These are phyloP conservation scores for Tribolium freemani DNA, from an alignment of 2,888 invertebrate genomes.

Conservation along the genomic window DNA sequence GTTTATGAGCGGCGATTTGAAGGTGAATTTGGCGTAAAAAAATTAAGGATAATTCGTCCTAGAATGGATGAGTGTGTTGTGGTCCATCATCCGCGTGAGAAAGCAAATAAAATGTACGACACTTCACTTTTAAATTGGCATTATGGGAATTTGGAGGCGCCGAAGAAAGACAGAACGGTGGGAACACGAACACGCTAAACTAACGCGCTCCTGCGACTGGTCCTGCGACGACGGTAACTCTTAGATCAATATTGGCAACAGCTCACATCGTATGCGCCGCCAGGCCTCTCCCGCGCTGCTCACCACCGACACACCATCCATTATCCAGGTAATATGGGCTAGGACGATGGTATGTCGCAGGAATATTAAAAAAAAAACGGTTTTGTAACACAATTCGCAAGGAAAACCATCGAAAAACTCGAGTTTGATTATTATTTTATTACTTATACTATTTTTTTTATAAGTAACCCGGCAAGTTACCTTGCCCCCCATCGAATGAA, in stretches of 20 bases:
- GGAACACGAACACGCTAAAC: constrained; percentile 53
- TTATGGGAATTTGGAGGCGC: constrained; percentile 52
- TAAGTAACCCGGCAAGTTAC: too few relatives aligned
- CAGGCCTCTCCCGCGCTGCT: constrained; percentile 39
- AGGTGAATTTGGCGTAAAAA: too few relatives aligned
- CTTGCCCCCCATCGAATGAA: too few relatives aligned
- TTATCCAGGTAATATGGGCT: not conserved
- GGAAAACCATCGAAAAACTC: too few relatives aligned
- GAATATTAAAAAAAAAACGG: not conserved
- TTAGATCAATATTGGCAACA: constrained; percentile 66
- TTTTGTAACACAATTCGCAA: too few relatives aligned
- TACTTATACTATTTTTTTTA: too few relatives aligned
- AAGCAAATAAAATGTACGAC: constrained; percentile 3
- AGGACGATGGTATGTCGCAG: not conserved
- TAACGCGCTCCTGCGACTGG: constrained; percentile 64
- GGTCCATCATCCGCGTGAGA: constrained; percentile 19
- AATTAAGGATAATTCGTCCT: constrained; percentile 17
- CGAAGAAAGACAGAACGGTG: constrained; percentile 48
- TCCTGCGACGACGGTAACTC: constrained; percentile 57
- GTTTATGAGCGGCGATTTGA: not conserved
- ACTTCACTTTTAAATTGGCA: constrained; percentile 51
- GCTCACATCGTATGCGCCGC: constrained; percentile 49
- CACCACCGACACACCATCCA: not conserved
- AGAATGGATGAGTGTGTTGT: not conserved
- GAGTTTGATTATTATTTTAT: too few relatives aligned